Conservation (phyloP, 1,140 invertebrate species). For the Pseudomyrmex gracilis region DNA sequence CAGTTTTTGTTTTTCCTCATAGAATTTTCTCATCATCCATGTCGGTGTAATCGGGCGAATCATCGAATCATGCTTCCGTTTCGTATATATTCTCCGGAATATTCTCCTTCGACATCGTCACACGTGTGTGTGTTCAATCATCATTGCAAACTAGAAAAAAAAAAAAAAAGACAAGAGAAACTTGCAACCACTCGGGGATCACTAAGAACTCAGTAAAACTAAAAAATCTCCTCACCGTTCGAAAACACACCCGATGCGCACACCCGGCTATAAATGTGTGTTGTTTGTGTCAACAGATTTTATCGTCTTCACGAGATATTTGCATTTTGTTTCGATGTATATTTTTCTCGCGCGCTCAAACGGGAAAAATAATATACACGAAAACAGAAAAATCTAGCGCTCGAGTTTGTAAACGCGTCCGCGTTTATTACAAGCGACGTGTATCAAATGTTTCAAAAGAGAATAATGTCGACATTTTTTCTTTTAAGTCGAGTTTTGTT, state of each 20-base stretch:
- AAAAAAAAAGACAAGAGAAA: no score
- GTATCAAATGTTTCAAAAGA: no score
- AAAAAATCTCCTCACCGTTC: background rate
- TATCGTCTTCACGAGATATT: background rate
- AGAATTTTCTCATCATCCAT: slow-evolving; percentile 45
- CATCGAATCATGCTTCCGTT: slow-evolving; percentile 61
- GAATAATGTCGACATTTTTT: background rate
- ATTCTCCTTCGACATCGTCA: background rate
- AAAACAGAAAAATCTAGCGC: background rate
- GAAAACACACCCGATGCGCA: no score
- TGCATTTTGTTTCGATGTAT: background rate
- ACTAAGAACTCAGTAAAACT: background rate
- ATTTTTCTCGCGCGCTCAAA: background rate
- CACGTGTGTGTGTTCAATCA: background rate
- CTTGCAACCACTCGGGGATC: background rate
- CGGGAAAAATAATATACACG: background rate
- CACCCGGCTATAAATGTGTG: no score
- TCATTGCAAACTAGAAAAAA: background rate
- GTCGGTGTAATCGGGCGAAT: slow-evolving; percentile 35
- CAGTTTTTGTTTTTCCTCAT: slow-evolving; percentile 72
- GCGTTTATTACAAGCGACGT: no score
- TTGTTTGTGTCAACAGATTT: no score
- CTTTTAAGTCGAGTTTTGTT: background rate
- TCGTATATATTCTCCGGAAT: slow-evolving; percentile 4
- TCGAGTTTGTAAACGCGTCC: no score